Evolutionary conservation across 2,888 invertebrate species (phyloP).

Genomic region (Caenorhabditis drosophilae): DNA sequence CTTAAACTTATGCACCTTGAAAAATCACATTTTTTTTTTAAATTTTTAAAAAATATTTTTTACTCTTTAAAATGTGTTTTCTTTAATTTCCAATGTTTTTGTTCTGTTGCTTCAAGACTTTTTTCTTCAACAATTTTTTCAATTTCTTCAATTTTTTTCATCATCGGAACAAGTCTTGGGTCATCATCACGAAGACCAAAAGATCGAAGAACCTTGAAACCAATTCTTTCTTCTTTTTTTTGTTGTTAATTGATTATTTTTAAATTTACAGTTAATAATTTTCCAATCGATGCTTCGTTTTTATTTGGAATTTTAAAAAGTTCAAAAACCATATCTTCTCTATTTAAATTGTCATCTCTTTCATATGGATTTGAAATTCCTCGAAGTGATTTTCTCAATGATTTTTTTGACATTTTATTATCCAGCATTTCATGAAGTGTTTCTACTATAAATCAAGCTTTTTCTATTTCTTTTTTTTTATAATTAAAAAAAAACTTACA

Average conservation of each 20-base stretch:
- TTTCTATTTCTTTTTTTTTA: not conserved
- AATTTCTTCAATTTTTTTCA: slow-evolving; percentile 40
- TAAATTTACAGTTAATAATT: not conserved
- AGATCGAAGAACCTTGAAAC: slow-evolving; percentile 47
- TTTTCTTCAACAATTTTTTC: slow-evolving; percentile 39
- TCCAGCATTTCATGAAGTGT: slow-evolving; percentile 39
- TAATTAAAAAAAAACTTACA: slow-evolving; percentile 12
- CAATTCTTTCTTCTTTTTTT: not conserved
- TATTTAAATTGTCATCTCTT: slow-evolving; percentile 28
- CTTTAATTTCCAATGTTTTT: slow-evolving; percentile 50
- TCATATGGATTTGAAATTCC: slow-evolving; percentile 49
- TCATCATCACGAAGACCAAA: slow-evolving; percentile 63
- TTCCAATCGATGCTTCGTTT: slow-evolving; percentile 39
- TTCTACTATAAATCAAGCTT: slow-evolving; percentile 25
- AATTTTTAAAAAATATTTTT: slow-evolving; percentile 1
- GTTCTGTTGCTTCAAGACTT: slow-evolving; percentile 22
- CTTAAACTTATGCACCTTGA: slow-evolving; percentile 60
- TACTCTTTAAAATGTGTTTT: slow-evolving; percentile 1
- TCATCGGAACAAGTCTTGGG: slow-evolving; percentile 46
- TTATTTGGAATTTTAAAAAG: slow-evolving; percentile 65
- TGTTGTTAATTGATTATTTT: not conserved
- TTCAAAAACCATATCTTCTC: slow-evolving; percentile 52
- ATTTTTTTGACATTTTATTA: slow-evolving; percentile 34
- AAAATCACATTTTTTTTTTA: not conserved
- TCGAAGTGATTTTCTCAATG: slow-evolving; percentile 29